These are phyloP conservation scores for Andrena flavipes DNA, from an alignment of 2,888 invertebrate species.

Conservation along the genomic window DNA sequence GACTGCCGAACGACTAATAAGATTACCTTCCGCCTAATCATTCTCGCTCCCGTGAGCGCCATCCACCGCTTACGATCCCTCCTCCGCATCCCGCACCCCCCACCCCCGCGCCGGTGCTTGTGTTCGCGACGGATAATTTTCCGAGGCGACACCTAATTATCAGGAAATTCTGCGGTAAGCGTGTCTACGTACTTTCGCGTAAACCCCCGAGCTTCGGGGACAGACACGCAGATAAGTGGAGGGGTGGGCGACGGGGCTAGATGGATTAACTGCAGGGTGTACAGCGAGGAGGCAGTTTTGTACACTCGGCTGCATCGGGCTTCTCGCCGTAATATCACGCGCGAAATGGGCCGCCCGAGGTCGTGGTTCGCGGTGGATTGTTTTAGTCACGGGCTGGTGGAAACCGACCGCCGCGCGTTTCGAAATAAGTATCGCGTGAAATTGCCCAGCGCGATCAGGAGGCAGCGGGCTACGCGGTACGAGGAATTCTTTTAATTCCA, in stretches of 20 bases:
- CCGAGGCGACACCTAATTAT: constrained; percentile 80
- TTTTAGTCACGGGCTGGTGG: constrained; percentile 16
- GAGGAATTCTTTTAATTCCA: neutral
- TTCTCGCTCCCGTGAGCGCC: constrained; percentile 58
- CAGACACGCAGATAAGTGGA: constrained; percentile 25
- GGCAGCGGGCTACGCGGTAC: neutral
- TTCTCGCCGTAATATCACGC: neutral
- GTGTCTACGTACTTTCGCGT: constrained; percentile 24
- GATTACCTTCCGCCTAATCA: constrained; percentile 71
- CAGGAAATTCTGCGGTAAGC: constrained; percentile 73
- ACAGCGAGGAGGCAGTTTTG: constrained; percentile 27
- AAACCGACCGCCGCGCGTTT: constrained; percentile 27
- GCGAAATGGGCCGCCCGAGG: neutral
- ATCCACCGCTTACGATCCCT: constrained; percentile 34
- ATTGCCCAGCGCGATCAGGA: constrained; percentile 20
- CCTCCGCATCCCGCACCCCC: neutral
- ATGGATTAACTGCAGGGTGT: constrained; percentile 38
- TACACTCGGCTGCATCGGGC: constrained; percentile 15
- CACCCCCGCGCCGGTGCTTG: constrained; percentile 13
- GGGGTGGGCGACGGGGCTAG: constrained; percentile 18
- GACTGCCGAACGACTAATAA: constrained; percentile 75
- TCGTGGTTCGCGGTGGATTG: constrained; percentile 8
- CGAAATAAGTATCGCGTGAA: constrained; percentile 41
- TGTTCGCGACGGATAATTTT: constrained; percentile 72
- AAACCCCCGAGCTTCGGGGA: constrained; percentile 9